phyloP scores from a whole-genome alignment of 2,888 invertebrate genomes.

The Agrochola lota region DNA sequence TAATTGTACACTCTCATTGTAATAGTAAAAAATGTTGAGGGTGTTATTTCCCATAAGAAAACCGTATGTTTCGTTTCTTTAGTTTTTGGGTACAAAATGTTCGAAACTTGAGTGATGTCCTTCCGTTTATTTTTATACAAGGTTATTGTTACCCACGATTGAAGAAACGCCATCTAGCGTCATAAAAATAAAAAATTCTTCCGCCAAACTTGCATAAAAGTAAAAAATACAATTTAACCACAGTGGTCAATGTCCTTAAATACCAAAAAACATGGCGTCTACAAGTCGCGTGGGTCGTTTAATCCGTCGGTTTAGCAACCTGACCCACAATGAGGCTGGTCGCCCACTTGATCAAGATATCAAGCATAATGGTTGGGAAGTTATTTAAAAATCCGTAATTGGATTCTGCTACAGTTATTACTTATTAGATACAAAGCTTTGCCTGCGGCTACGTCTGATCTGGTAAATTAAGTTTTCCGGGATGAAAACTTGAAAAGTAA shows the following conservation, averaged over 20 bases:
- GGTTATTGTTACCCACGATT: background rate
- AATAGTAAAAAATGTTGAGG: too few relatives aligned
- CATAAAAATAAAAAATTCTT: background rate
- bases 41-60: too few relatives aligned
- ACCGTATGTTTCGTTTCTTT: too few relatives aligned
- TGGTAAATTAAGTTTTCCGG: background rate
- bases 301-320: slow-evolving; percentile 43
- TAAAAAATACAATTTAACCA: background rate
- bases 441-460: background rate
- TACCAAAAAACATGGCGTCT: slow-evolving; percentile 32
- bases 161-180: slow-evolving; percentile 1
- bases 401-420: slow-evolving; percentile 29
- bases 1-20: too few relatives aligned
- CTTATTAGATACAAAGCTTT: slow-evolving; percentile 10
- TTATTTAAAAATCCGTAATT: slow-evolving; percentile 49
- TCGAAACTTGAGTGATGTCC: too few relatives aligned
- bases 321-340: slow-evolving; percentile 32
- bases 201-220: too few relatives aligned
- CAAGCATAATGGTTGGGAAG: slow-evolving; percentile 34
- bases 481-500: background rate
- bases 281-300: slow-evolving; percentile 30
- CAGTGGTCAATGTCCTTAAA: slow-evolving; percentile 37
- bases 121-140: background rate
- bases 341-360: slow-evolving; percentile 57
- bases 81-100: too few relatives aligned